Conservation (phyloP, 2,113 vertebrate genomes). For the Melozone crissalis region DNA sequence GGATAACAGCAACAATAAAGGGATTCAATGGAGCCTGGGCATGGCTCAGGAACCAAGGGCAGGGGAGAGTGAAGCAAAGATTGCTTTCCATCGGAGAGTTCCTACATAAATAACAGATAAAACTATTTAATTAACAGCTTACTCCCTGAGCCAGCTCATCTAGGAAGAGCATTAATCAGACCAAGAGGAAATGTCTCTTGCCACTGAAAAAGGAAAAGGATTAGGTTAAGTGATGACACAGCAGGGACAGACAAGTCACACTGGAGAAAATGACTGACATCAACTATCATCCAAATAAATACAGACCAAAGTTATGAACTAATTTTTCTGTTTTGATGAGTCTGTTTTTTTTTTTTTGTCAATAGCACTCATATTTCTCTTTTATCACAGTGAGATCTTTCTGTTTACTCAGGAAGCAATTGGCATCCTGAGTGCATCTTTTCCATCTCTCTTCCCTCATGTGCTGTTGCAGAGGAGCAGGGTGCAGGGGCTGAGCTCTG, state of each 20-base stretch:
- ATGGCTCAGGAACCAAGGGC: not conserved
- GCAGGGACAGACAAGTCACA: not conserved
- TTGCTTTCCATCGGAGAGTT: not conserved
- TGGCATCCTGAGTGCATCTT: fast-evolving
- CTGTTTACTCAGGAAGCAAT: constrained; percentile 26
- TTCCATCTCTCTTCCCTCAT: not conserved
- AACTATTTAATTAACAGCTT: not conserved
- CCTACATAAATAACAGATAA: constrained; percentile 3
- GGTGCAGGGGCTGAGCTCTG: not conserved
- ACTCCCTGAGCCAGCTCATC: not conserved
- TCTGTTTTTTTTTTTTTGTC: not conserved
- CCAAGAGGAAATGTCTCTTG: constrained; percentile 15
- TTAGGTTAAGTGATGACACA: constrained; percentile 16
- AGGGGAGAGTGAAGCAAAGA: not conserved
- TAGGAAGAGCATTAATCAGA: constrained; percentile 24
- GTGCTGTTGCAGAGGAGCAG: not conserved
- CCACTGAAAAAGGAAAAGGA: constrained; percentile 26
- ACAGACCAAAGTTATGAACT: constrained; percentile 3
- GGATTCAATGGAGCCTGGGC: not conserved
- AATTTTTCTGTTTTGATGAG: constrained; percentile 16
- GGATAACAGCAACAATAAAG: not conserved
- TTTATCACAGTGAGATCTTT: constrained; percentile 9
- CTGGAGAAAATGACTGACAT: constrained; percentile 18
- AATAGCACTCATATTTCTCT: constrained; percentile 9
- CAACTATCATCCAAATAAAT: constrained; percentile 10